A percentile compares a stretch with the other conserved stretches of the same genome.
These are phyloP conservation scores for Aythya baeri DNA, from an alignment of 2,113 vertebrate genomes.

Conservation along the genomic window DNA sequence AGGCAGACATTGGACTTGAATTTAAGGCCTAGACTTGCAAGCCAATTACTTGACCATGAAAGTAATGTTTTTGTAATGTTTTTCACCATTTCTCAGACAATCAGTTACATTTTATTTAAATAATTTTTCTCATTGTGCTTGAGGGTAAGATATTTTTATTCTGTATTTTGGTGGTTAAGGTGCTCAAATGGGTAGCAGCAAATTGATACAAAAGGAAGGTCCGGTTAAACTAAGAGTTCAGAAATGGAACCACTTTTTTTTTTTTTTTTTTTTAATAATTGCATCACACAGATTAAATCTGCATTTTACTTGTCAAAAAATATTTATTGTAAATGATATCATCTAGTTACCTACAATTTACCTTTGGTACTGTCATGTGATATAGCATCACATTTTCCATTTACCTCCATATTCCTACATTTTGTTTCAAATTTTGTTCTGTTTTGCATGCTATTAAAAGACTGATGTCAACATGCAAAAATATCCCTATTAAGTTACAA, in stretches of 20 bases:
- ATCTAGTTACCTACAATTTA: background rate
- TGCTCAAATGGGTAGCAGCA: background rate
- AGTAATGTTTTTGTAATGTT: background rate
- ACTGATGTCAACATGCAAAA: background rate
- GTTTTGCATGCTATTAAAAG: background rate
- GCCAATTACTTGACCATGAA: background rate
- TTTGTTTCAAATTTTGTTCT: background rate
- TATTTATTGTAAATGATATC: background rate
- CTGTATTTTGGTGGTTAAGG: background rate
- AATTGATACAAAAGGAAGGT: background rate
- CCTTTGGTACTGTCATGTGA: background rate
- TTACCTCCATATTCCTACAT: background rate
- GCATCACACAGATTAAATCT: background rate
- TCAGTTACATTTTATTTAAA: background rate
- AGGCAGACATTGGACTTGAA: background rate
- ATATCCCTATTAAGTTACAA: background rate
- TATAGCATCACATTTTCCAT: background rate
- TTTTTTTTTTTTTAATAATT: background rate
- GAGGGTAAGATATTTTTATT: background rate
- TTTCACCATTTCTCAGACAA: background rate
- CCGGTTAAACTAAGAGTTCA: background rate
- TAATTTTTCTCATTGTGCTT: background rate
- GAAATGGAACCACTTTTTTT: background rate
- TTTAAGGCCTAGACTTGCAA: background rate
- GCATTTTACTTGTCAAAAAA: background rate